Base-by-base conservation (phyloP, 2,888 invertebrate genomes). In the Pheosia gnoma region DNA sequence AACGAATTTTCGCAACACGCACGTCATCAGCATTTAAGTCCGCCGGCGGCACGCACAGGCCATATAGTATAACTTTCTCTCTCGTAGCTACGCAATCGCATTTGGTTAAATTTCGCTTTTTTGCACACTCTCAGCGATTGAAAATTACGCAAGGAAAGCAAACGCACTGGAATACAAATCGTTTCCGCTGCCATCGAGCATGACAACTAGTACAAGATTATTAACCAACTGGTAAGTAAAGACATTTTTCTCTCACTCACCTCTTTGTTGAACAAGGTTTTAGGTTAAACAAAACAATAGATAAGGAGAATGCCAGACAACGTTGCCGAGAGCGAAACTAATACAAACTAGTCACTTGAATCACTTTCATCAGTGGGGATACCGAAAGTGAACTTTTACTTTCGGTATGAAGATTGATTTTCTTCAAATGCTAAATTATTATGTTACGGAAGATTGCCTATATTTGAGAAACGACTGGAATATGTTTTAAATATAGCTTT, bases 371-470 rank as follows among this genome's bases (percentile, higher is more conserved):
- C 87, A 81, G 81, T 81, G 78, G 74, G 85, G 86, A 87, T 83
- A 84, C 89, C 87, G 90, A 91, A 91, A 91, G 89, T 83, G 69
- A 83, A 89, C 92, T 93, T 90, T 93, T 92, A 92, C 92, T 92
- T 90, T 91, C 89, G 70, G 71, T 81, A 84, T 72, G 82, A 84
- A 83, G 70, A 81, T 79, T 68, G 64, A 69, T 72, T 72, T 70
- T 66, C 68, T 63, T 66, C 68, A 61, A 66, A 65, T 63, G 62
- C 59, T 59, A 57, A 39, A 25, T 25, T 25, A 68, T 59, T 71
- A 3, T 37, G 5, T 11, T 38, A 38, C 10, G 37, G 54, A 54
- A 37, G 5, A 54, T 38, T 38, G 9, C 38, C 1, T 0, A 38
- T 38, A 39, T 13, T 41, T n/a, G 9, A 11, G 38, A 54, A 54